Conservation (phyloP, 1,140 invertebrate species). For the Cataglyphis hispanica region DNA sequence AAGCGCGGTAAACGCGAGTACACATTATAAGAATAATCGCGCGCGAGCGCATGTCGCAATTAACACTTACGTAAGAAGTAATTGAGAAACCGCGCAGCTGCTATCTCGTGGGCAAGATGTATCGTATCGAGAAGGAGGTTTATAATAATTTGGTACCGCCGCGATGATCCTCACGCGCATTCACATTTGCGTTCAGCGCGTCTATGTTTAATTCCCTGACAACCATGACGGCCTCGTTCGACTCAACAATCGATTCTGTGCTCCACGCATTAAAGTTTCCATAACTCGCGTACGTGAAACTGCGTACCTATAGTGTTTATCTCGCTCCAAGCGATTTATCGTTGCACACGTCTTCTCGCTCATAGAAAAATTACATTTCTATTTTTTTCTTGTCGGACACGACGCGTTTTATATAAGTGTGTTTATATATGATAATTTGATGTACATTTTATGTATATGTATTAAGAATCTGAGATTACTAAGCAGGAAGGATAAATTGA, state of each 20-base stretch:
- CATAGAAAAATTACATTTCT: conserved; percentile 11
- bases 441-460: background rate
- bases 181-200: background rate
- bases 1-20: conserved; percentile 45
- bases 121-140: conserved; percentile 62
- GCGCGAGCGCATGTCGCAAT: conserved; percentile 67
- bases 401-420: background rate
- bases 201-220: conserved; percentile 41
- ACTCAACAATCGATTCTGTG: conserved; percentile 44
- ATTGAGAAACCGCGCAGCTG: conserved; percentile 71
- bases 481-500: background rate
- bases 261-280: conserved; percentile 28
- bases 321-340: conserved; percentile 36
- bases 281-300: background rate
- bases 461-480: conserved; percentile 1
- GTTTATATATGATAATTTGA: conserved; percentile 14
- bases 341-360: background rate
- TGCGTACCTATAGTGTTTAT: conserved; percentile 14
- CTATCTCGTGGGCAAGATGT: conserved; percentile 61
- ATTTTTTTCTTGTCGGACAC: background rate
- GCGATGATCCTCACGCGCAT: conserved; percentile 47
- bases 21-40: conserved; percentile 71
- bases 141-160: conserved; percentile 69
- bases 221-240: background rate
- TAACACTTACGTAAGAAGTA: conserved; percentile 71